phyloP scores from a whole-genome alignment of 1,140 invertebrate genomes.

The Temnothorax nylanderi region DNA sequence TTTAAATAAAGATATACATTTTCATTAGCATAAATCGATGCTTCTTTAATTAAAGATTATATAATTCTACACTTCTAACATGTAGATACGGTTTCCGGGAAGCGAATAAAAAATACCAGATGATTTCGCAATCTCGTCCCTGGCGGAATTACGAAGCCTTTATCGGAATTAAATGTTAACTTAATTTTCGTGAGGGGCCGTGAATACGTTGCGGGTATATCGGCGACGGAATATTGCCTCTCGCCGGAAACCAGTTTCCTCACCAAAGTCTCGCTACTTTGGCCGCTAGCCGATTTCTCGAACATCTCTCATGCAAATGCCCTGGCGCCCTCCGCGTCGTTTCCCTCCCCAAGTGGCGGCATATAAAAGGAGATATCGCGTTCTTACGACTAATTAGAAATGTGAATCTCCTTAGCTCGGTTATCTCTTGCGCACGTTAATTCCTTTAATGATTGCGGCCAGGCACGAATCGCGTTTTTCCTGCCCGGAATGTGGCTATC shows the following conservation, averaged over 20 bases:
- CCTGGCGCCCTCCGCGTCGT: neutral
- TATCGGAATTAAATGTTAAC: conserved; percentile 53
- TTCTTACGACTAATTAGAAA: conserved; percentile 58
- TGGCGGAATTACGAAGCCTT: conserved; percentile 17
- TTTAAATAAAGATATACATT: neutral
- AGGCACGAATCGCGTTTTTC: conserved; percentile 60
- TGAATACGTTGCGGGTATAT: conserved; percentile 34
- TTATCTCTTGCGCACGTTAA: conserved; percentile 57
- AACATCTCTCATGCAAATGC: conserved; percentile 57
- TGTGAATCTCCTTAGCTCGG: conserved; percentile 58
- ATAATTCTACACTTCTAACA: neutral
- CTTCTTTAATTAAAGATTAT: neutral
- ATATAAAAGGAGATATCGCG: conserved; percentile 58
- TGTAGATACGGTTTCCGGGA: neutral
- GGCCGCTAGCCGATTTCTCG: conserved; percentile 52
- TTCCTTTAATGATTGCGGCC: conserved; percentile 60
- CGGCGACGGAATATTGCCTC: conserved; percentile 28
- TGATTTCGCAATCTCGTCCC: neutral
- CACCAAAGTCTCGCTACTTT: conserved; percentile 49
- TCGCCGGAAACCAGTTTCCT: neutral
- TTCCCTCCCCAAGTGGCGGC: conserved; percentile 18
- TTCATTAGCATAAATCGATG: neutral
- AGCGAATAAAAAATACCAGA: neutral
- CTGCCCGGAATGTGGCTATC: conserved; percentile 44
- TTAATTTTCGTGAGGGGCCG: conserved; percentile 31